Conservation (phyloP, 2,113 vertebrate species). For the Sylvilagus bachmani region DNA sequence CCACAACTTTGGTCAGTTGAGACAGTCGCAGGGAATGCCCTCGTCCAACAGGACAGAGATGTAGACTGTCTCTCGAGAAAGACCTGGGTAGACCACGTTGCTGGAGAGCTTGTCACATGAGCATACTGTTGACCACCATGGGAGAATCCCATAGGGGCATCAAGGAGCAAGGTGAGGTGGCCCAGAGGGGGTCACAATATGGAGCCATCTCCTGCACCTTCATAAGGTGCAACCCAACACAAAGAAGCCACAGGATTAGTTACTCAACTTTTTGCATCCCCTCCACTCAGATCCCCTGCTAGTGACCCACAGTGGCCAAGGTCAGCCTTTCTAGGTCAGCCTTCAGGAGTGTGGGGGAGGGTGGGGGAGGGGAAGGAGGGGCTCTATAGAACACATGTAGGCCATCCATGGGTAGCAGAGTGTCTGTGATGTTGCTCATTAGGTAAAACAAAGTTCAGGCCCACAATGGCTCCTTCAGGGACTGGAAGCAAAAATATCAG, state of each 20-base stretch:
- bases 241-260: not conserved
- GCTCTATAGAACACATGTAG: not conserved
- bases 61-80: not conserved
- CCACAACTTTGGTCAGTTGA: not conserved
- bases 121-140: not conserved
- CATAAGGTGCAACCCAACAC: not conserved
- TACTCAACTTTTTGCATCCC: not conserved
- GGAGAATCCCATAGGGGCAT: not conserved
- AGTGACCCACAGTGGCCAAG: not conserved
- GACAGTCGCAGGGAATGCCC: not conserved
- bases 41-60: not conserved
- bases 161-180: not conserved
- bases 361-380: not conserved
- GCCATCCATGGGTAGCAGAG: not conserved
- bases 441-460: not conserved
- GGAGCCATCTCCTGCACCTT: not conserved
- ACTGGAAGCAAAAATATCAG: not conserved
- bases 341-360: not conserved
- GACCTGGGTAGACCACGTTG: not conserved
- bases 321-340: not conserved
- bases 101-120: not conserved
- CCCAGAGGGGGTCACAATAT: not conserved
- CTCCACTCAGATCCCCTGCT: not conserved
- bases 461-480: not conserved
- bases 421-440: not conserved